Conservation (phyloP, 2,888 invertebrate genomes). For the Trichacis sp. region DNA sequence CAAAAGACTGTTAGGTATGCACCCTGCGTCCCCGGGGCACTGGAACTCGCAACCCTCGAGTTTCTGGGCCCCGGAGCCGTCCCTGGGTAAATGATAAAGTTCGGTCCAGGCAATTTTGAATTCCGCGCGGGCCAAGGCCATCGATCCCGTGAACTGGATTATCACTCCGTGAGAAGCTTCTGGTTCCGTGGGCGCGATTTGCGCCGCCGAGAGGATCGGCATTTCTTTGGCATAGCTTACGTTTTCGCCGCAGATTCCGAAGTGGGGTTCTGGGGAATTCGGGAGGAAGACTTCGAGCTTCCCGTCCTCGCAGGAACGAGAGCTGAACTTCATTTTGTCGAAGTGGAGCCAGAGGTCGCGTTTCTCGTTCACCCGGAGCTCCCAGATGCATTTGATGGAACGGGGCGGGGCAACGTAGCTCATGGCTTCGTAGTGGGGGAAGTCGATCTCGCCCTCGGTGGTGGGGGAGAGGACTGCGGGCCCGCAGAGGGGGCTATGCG, state of each 20-base stretch:
- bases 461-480: slow-evolving; percentile 84
- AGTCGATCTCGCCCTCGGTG: slow-evolving; percentile 88
- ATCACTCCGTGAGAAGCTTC: slow-evolving; percentile 69
- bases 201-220: slow-evolving; percentile 83
- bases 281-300: slow-evolving; percentile 86
- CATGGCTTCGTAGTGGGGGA: slow-evolving; percentile 86
- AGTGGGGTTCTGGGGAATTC: slow-evolving; percentile 79
- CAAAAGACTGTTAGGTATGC: slow-evolving; percentile 86
- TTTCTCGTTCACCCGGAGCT: slow-evolving; percentile 83
- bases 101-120: slow-evolving; percentile 94
- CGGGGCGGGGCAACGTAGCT: slow-evolving; percentile 69
- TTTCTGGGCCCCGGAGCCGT: slow-evolving; percentile 84
- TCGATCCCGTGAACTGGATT: slow-evolving; percentile 82
- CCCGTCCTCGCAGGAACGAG: slow-evolving; percentile 87
- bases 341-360: slow-evolving; percentile 89
- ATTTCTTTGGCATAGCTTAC: slow-evolving; percentile 84
- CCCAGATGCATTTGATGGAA: slow-evolving; percentile 80
- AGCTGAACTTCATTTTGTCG: slow-evolving; percentile 87
- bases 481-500: slow-evolving; percentile 89
- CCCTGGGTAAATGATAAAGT: slow-evolving; percentile 85
- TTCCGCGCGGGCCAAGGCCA: slow-evolving; percentile 83
- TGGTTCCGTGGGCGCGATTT: slow-evolving; percentile 71
- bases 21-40: slow-evolving; percentile 87
- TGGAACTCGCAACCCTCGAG: slow-evolving; percentile 85
- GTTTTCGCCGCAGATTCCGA: slow-evolving; percentile 88